Conservation (phyloP, 2,888 invertebrate species). For the Tenthredo notha region DNA sequence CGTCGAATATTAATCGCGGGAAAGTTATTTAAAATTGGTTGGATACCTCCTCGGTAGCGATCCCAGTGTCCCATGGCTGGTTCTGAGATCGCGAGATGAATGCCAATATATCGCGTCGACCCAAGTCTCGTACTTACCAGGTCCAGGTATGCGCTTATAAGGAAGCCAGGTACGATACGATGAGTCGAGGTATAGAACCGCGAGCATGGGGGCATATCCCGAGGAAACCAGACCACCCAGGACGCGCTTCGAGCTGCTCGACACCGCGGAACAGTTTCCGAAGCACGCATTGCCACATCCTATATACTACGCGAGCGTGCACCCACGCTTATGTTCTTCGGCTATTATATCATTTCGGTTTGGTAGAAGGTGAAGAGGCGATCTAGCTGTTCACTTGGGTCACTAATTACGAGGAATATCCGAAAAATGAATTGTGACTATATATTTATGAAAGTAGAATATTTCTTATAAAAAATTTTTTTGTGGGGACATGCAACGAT, state of each 20-base stretch:
- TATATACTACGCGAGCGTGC: neutral
- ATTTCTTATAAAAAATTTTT: neutral
- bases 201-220: neutral
- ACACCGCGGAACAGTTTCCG: conserved; percentile 30
- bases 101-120: conserved; percentile 32
- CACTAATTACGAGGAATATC: neutral
- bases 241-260: conserved; percentile 4
- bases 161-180: conserved; percentile 17
- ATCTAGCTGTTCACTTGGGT: neutral
- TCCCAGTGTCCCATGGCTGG: neutral
- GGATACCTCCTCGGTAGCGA: neutral
- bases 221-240: conserved; percentile 35
- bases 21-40: conserved; percentile 16
- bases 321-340: conserved; percentile 3
- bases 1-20: neutral
- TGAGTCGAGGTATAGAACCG: conserved; percentile 16
- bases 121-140: neutral
- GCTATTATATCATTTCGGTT: neutral
- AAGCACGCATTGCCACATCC: neutral
- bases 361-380: neutral
- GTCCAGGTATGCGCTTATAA: conserved; percentile 29
- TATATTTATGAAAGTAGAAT: neutral
- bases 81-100: conserved; percentile 10
- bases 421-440: too few species aligned
- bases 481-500: neutral